These are phyloP conservation scores for Pocillopora damicornis DNA, from an alignment of 64 coral and sea anemone genomes.

Conservation along the genomic window DNA sequence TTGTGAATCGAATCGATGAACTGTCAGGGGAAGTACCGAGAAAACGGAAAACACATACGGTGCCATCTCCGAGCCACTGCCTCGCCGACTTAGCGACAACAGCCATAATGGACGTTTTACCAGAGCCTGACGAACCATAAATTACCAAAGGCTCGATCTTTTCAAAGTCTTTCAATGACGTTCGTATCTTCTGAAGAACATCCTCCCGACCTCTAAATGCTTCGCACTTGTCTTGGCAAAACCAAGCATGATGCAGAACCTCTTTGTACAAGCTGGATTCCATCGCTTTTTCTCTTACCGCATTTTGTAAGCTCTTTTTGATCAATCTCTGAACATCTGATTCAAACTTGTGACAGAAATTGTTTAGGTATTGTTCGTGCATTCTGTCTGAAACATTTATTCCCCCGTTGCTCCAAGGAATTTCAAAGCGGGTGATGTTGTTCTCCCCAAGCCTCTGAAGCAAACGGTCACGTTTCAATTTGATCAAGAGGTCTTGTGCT, in stretches of 20 bases:
- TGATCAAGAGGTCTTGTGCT: constrained; percentile 58
- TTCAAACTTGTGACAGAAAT: constrained; percentile 73
- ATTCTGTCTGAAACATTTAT: constrained; percentile 71
- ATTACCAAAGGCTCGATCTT: constrained; percentile 54
- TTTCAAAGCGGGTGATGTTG: constrained; percentile 66
- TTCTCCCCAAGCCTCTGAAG: constrained; percentile 59
- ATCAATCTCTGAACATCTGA: constrained; percentile 66
- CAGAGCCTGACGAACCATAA: constrained; percentile 74
- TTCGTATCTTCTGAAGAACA: constrained; percentile 38
- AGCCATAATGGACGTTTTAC: constrained; percentile 85
- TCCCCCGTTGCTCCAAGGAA: constrained; percentile 67
- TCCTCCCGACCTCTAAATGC: constrained; percentile 73
- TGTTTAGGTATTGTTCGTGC: constrained; percentile 60
- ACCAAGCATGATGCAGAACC: constrained; percentile 78
- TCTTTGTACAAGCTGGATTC: constrained; percentile 68
- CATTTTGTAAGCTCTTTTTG: constrained; percentile 54
- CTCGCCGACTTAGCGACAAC: constrained; percentile 53
- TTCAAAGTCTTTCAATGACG: constrained; percentile 32
- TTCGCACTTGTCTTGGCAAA: constrained; percentile 79
- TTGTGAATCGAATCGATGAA: constrained; percentile 59
- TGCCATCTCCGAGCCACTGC: constrained; percentile 68
- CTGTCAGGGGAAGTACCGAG: constrained; percentile 82
- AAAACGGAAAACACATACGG: constrained; percentile 78
- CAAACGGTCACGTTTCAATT: constrained; percentile 61
- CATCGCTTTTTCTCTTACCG: constrained; percentile 29